Evolutionary conservation across 2,113 vertebrate genomes (phyloP), one percentile per base, ranked within the genome.

Genomic region (Amphilophus citrinellus): DNA sequence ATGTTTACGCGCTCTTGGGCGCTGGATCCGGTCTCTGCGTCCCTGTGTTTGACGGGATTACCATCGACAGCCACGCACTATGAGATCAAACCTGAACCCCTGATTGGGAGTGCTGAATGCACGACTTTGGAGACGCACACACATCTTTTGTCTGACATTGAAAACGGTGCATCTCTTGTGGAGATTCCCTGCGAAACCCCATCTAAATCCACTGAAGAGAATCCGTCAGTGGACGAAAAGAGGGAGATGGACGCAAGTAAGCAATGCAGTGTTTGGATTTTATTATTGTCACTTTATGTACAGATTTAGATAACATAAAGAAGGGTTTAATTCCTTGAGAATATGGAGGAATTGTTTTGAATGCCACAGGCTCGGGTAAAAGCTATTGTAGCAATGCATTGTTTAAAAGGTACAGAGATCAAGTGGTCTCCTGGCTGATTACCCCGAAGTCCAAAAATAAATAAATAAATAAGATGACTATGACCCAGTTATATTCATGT

Each of bases 1-100:
- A 97, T 98, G 97, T 98, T 98, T 95, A 96, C 97, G 96, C 97
- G 98, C 91, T 97, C 98, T 93, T 99, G 98, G 98, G 87, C 95
- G 71, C 94, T 99, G 91, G 98, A 99, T 88, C 97, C 98, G 82
- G 93, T 98, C 87, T 96, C 97, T 79, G 97, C 97, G 86, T 97
- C 98, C 85, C 92, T 99, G 94, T 97, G 98, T 92, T 97, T 99
- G 95, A 96, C 97, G 88, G 98, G 97, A 96, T 97, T 98, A 95
- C 96, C 98, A 79, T 96, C 98, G 50, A 87, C 93, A 91, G 92
- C 96, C 94, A 96, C 97, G 96, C 97, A 97, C 89, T 98, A 98
- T 78, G 98, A 97, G 93, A 97, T 99, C 91, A 99, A 99, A 96
- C 97, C 97, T 78, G 98, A 99, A 95, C 98, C 98, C 60, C 95